phyloP scores from a whole-genome alignment of 2,113 vertebrate species.

The Alaudala cheleensis region DNA sequence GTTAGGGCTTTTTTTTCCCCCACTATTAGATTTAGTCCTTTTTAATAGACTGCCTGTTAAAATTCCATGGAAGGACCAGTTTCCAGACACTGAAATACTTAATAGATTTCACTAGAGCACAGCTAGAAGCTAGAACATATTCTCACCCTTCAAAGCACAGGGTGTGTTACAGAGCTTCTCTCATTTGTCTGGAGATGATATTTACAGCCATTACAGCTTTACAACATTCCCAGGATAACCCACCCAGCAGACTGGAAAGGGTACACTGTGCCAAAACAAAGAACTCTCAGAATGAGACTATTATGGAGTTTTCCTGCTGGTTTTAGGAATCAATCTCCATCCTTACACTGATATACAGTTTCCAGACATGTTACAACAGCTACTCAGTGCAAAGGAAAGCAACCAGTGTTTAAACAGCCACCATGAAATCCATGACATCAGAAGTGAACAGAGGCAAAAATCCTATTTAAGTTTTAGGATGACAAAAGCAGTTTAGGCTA shows the following conservation, averaged over 20 bases:
- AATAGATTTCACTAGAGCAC: not conserved
- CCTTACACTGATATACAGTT: not conserved
- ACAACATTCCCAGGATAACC: not conserved
- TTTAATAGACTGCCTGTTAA: not conserved
- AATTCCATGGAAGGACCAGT: not conserved
- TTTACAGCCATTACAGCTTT: not conserved
- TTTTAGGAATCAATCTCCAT: not conserved
- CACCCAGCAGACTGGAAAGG: not conserved
- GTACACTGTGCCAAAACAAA: not conserved
- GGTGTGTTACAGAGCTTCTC: not conserved
- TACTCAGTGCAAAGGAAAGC: not conserved
- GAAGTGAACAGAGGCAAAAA: not conserved
- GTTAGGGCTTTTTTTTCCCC: not conserved
- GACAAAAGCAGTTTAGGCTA: not conserved
- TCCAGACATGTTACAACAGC: not conserved
- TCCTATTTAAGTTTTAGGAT: not conserved
- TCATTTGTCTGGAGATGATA: not conserved
- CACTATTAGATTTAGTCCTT: not conserved
- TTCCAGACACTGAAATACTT: not conserved
- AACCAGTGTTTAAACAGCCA: not conserved
- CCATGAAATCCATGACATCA: not conserved
- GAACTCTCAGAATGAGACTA: not conserved
- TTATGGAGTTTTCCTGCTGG: not conserved
- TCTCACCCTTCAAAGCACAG: not conserved
- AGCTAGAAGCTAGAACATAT: not conserved